These are phyloP conservation scores for Pseudomyrmex flavicornis DNA, from an alignment of 1,140 invertebrate species.

Conservation along the genomic window DNA sequence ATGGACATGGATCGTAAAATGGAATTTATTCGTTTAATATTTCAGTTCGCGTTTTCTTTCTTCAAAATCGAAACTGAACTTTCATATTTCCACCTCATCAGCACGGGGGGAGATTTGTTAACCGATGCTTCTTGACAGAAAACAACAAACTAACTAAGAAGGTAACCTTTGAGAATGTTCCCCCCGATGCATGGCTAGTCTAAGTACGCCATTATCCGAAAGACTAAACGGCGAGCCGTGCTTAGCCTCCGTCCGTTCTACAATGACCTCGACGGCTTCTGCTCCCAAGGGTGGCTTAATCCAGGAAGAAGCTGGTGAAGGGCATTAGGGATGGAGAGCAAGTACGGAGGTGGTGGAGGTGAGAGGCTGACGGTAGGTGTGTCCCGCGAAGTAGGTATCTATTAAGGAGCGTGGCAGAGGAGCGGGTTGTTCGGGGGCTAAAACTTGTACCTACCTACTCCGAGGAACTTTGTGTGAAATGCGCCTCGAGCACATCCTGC, in stretches of 20 bases:
- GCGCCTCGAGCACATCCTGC: slow-evolving; percentile 74
- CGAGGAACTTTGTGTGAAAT: slow-evolving; percentile 70
- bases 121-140: not conserved
- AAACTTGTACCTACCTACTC: slow-evolving; percentile 71
- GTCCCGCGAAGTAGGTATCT: slow-evolving; percentile 66
- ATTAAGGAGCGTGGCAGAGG: slow-evolving; percentile 65
- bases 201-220: slow-evolving; percentile 48
- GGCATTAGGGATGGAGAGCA: slow-evolving; percentile 42
- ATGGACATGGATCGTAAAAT: too few species aligned
- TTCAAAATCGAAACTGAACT: too few species aligned
- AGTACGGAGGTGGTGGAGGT: slow-evolving; percentile 17
- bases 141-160: not conserved
- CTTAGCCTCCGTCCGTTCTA: slow-evolving; percentile 25
- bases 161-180: slow-evolving; percentile 18
- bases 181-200: slow-evolving; percentile 36
- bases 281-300: slow-evolving; percentile 55
- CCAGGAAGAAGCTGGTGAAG: slow-evolving; percentile 20
- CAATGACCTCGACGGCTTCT: slow-evolving; percentile 49
- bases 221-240: slow-evolving; percentile 42
- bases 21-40: too few species aligned
- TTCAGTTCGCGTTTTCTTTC: too few species aligned
- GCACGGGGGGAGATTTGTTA: not conserved
- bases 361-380: slow-evolving; percentile 61
- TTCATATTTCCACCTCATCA: too few species aligned
- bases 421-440: slow-evolving; percentile 55